phyloP scores from a whole-genome alignment of 1,140 invertebrate genomes.

The Bombyx mandarina region DNA sequence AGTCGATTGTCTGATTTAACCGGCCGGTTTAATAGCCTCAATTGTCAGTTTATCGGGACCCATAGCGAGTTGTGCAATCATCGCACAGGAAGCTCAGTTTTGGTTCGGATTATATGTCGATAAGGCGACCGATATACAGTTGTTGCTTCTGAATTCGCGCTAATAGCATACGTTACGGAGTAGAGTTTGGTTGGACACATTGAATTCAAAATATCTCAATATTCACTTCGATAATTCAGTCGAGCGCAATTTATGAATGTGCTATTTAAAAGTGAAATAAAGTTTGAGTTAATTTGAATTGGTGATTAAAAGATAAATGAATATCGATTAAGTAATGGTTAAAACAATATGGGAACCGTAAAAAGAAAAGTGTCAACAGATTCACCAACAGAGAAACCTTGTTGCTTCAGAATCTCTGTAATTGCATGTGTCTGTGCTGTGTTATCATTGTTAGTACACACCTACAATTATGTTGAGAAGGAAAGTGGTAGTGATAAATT shows the following conservation, averaged over 20 bases:
- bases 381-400: conserved; percentile 7
- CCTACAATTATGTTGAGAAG: conserved; percentile 34
- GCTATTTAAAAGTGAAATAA: not conserved
- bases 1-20: conserved; percentile 47
- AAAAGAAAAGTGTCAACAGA: conserved; percentile 28
- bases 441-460: conserved; percentile 45
- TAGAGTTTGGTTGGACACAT: too few relatives aligned
- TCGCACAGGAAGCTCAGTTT: conserved; percentile 52
- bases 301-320: not conserved
- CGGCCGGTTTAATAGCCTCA: conserved; percentile 38
- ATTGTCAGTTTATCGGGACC: conserved; percentile 47
- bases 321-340: not conserved
- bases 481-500: conserved; percentile 18
- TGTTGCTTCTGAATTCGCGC: not conserved
- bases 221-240: not conserved
- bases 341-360: conserved; percentile 23
- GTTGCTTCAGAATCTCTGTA: conserved; percentile 41
- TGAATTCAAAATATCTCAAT: not conserved
- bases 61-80: conserved; percentile 41
- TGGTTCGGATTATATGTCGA: conserved; percentile 51
- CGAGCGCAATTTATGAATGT: not conserved
- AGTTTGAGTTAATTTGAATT: not conserved
- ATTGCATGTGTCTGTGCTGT: conserved; percentile 50
- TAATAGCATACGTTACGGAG: not conserved
- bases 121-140: conserved; percentile 22